Base-by-base conservation (phyloP, 1,140 invertebrate genomes). In the Saccostrea glomerata region DNA sequence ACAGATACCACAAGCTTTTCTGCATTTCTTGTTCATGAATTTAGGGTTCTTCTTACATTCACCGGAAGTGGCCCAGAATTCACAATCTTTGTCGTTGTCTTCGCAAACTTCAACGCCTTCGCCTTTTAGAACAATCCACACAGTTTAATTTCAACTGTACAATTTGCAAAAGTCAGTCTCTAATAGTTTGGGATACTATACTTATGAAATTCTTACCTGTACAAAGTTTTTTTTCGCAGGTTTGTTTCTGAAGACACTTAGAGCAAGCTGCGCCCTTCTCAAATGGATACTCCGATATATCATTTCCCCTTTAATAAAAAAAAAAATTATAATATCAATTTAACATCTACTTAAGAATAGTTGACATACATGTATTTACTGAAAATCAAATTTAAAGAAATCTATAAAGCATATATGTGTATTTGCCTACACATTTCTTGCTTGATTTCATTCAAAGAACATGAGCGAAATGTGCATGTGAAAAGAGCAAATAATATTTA, bases 281-380 rank as follows among this genome's bases (percentile, higher is more conserved):
- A 30, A 73, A 88, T 17, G 87, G 87, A 47, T 83, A 88, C 15
- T 83, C 73, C 12, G 70, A 36, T 12, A 86, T 86, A 70, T 86
- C 58, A 30, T 88, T 88, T 36, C 88, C 88, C 70, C 88, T 88
- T 60, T n/a, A n/a, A n/a, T n/a, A n/a, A n/a, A n/a, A n/a, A 85
- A 85, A 55, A 56, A 20, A 82, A 82, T 55, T 73, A 73, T 30
- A 9, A 60, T 60, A 12, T 60, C 58, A 6, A 47, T 47, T 47
- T 3, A 47, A 47, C 2, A 47, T 47, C 6, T 47, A 47, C 40
- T 47, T 47, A 3, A 47, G 47, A 47, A 47, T 47, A 47, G 2
- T 47, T 47, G 47, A 47, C 6, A 47, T n/a, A n/a, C n/a, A n/a
- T n/a, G n/a, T 47, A 47, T 47, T 5, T 6, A 47, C 6, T 47